Base-by-base conservation (phyloP, 2,888 invertebrate genomes). In the Embidobia sp. region DNA sequence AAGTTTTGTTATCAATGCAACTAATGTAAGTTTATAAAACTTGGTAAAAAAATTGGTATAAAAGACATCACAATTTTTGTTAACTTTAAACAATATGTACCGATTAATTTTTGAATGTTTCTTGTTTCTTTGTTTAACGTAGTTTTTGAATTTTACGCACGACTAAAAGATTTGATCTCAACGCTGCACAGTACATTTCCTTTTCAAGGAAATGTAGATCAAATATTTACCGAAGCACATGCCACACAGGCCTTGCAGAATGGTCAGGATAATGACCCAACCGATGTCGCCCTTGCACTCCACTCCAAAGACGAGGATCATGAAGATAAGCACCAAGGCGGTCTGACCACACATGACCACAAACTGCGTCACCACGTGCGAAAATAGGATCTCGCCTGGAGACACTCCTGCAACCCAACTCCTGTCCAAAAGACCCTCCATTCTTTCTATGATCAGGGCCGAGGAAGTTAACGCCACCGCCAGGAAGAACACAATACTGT, bases 341-440 rank as follows among this genome's bases (percentile, higher is more conserved):
- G 97, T 97, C 91, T 98, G 98, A 0, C 97, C 97, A 81, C 96
- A 94, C 96, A 98, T 97, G 15, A 98, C 96, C 74, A 98, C 94
- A 90, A 98, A 97, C 91, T 98, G 98, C 0, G 97, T 97, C 55
- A 97, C 92, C 63, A 98, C 96, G 90, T 98, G 98, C 0, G 97
- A 97, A 89, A 97, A 95, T 81, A 98, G 93, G 84, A 98, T 95
- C 92, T 98, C 98, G 4, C 94, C 94, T 0, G 97, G 96, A 0
- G 95, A 93, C 33, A 98, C 97, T 72, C 98, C 98, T 37, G 98
- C 97, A 31, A 97, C 97, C 94, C 97, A 96, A 59, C 97, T 97
- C 79, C 98, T 92, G 91, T 98, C 98, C 83, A 98, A 90, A 26
- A 98, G 91, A 1, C 98, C 97, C 90, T 97, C 97, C 92, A 95